Evolutionary conservation across 2,113 vertebrate species (phyloP).

Genomic region (Pangasianodon hypophthalmus): DNA sequence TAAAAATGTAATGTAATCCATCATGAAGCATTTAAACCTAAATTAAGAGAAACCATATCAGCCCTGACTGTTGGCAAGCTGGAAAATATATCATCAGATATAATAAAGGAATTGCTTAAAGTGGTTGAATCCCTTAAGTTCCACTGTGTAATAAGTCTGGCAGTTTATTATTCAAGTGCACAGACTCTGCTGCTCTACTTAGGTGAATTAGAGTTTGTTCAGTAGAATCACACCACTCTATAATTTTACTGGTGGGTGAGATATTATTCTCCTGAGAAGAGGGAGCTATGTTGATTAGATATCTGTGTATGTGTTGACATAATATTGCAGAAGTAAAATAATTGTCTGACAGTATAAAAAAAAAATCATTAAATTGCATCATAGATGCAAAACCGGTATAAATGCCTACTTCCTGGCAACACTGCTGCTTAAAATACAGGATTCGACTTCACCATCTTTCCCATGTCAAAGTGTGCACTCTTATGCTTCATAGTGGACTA

Average conservation of each 20-base stretch:
- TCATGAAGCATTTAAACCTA: neutral
- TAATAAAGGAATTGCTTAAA: conserved; percentile 8
- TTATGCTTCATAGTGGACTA: conserved; percentile 27
- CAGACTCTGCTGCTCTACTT: conserved; percentile 28
- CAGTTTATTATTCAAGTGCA: conserved; percentile 37
- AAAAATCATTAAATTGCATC: neutral
- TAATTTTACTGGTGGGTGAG: conserved; percentile 9
- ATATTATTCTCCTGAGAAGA: conserved; percentile 7
- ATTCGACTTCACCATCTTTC: conserved; percentile 22
- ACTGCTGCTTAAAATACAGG: neutral
- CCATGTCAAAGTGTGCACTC: conserved; percentile 35
- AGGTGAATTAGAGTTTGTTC: conserved; percentile 14
- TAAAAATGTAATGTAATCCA: neutral
- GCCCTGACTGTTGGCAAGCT: neutral
- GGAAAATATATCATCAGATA: neutral
- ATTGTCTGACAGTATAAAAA: neutral
- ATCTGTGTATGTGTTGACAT: neutral
- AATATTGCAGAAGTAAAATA: neutral
- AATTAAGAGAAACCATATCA: neutral
- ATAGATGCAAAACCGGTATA: neutral
- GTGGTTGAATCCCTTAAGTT: conserved; percentile 17
- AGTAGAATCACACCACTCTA: conserved; percentile 14
- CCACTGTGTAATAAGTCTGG: conserved; percentile 5
- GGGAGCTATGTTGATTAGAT: conserved; percentile 16
- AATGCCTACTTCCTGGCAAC: neutral